Percentiles rank a stretch among this genome's conserved stretches.
Conservation (phyloP, 2,888 invertebrate species). For the Parasteatoda lunata region DNA sequence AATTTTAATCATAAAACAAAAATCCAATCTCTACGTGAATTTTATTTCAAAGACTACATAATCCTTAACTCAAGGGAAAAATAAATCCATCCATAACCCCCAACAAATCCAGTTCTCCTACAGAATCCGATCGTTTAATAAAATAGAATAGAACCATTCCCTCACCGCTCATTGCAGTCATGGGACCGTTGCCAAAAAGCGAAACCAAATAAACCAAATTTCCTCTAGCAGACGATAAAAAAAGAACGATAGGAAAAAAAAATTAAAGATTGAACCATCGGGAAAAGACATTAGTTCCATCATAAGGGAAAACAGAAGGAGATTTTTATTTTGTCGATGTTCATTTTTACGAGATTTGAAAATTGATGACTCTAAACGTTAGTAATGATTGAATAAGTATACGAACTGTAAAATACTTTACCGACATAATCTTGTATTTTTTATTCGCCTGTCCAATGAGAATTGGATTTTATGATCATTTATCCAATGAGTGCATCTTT, state of each 20-base stretch:
- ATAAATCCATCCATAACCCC: background rate
- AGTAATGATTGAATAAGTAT: constrained; percentile 21
- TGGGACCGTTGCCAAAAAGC: constrained; percentile 3
- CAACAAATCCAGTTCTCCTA: background rate
- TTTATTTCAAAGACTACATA: no score
- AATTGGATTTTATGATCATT: background rate
- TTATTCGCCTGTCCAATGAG: background rate
- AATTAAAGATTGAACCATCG: constrained; percentile 18
- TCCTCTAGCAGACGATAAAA: constrained; percentile 3
- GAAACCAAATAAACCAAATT: background rate
- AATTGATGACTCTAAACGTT: constrained; percentile 21
- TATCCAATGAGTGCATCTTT: background rate
- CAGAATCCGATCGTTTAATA: background rate
- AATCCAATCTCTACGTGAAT: no score
- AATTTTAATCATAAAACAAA: no score
- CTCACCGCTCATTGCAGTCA: background rate
- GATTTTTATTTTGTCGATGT: background rate
- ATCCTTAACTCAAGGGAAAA: no score
- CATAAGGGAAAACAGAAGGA: background rate
- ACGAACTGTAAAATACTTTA: background rate
- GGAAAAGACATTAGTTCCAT: constrained; percentile 24
- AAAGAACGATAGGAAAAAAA: background rate
- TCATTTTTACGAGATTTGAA: constrained; percentile 14
- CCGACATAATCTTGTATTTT: background rate
- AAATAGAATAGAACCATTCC: no score